These are phyloP conservation scores for Scaptomyza caliginosa DNA, from an alignment of 2,888 invertebrate species.

Conservation along the genomic window DNA sequence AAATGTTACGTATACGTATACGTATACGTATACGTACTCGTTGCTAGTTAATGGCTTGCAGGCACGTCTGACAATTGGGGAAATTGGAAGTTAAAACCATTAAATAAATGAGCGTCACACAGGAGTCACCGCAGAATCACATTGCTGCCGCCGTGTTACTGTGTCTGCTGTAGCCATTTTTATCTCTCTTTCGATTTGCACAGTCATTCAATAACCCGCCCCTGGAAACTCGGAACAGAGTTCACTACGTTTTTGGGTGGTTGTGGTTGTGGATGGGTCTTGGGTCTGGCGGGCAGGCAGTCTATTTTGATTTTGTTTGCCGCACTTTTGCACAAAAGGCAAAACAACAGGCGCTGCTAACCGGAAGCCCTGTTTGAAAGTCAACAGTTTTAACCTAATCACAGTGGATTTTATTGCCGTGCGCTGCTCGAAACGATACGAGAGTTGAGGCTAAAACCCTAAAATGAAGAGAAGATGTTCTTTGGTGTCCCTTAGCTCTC, in stretches of 20 bases:
- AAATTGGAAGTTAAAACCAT: constrained; percentile 81
- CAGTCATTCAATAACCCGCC: constrained; percentile 73
- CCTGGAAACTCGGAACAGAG: constrained; percentile 7
- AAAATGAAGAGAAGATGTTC: not conserved
- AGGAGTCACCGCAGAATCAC: constrained; percentile 66
- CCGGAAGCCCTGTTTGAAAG: constrained; percentile 72
- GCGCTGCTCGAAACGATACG: constrained; percentile 60
- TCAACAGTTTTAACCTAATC: constrained; percentile 82
- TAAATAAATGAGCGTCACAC: constrained; percentile 80
- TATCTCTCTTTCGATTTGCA: constrained; percentile 74
- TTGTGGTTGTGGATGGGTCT: not conserved
- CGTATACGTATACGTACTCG: too few species aligned
- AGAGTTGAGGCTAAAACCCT: constrained; percentile 6
- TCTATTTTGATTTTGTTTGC: constrained; percentile 59
- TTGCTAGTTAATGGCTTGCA: constrained; percentile 61
- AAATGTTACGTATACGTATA: constrained; percentile 10
- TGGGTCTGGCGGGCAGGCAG: constrained; percentile 16
- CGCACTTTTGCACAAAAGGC: constrained; percentile 43
- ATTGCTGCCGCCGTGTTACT: constrained; percentile 43
- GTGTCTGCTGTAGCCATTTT: constrained; percentile 56
- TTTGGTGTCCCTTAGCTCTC: not conserved
- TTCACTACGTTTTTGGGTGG: constrained; percentile 4
- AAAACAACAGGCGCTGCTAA: constrained; percentile 45
- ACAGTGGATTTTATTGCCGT: constrained; percentile 78
- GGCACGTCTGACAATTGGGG: constrained; percentile 79